Base-by-base conservation (phyloP, 2,113 vertebrate genomes). In the Rhinichthys klamathensis region DNA sequence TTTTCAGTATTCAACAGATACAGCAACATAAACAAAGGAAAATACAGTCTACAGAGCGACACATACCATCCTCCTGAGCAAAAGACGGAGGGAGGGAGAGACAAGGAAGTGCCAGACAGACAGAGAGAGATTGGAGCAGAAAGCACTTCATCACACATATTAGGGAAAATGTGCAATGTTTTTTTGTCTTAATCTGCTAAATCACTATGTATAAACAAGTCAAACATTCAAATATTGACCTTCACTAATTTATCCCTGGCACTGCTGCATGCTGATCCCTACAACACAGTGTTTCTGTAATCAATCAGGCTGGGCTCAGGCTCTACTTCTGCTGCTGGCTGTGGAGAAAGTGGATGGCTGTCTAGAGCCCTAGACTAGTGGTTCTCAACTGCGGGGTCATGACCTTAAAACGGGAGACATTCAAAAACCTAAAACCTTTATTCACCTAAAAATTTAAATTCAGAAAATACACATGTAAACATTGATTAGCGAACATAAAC, bases 271-370 rank as follows among this genome's bases (percentile, higher is more conserved):
- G 84, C 58, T 74, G 87, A 91, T 92, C 92, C 77, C 49, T 69
- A 82, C 38, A 60, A 63, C 67, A 88, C 67, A 84, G 70, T 58
- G 63, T 80, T 77, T 90, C 87, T 92, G 82, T 90, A 92, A 94
- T 93, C 89, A 93, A 90, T 86, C 78, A 56, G 79, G 74, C 81
- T 56, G 87, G 86, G 80, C 35, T 70, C 65, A 41, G 6, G 56
- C 41, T 63, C 6, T 9, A 72, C 16, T 51, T 35, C 35, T 60
- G 76, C 21, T 78, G 56, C 30, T 21, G 70, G 35, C 18, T 79
- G 35, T 54, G 41, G 15, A 83, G 83, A 67, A 86, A 83, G 30
- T 80, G 75, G 85, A 49, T 85, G 18, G 51, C n/a, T 25, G 61
- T 58, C 38, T 85, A 13, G 15, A 56, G 3, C 30, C 51, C 21